These are phyloP conservation scores for Cephus runcator DNA, from an alignment of 2,888 invertebrate species.

Conservation along the genomic window DNA sequence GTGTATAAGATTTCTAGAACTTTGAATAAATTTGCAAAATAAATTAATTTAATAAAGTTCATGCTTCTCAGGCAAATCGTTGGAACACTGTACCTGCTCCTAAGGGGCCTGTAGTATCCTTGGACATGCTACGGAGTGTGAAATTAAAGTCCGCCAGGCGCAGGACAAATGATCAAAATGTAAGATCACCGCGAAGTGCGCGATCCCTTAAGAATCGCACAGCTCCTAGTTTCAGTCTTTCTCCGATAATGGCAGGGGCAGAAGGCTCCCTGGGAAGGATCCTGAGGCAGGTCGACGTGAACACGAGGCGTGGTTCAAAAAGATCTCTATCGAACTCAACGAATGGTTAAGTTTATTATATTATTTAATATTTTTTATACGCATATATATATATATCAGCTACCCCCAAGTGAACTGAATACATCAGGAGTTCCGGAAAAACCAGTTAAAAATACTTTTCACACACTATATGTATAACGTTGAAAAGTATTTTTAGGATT, in stretches of 20 bases:
- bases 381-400: too few relatives aligned
- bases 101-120: slow-evolving; percentile 52
- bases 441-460: too few relatives aligned
- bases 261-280: slow-evolving; percentile 44
- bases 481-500: too few relatives aligned
- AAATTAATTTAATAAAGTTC: neutral
- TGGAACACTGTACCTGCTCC: slow-evolving; percentile 36
- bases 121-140: slow-evolving; percentile 60
- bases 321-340: slow-evolving; percentile 23
- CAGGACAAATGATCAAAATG: slow-evolving; percentile 34
- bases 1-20: too few relatives aligned
- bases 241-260: slow-evolving; percentile 42
- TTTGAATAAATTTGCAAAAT: neutral
- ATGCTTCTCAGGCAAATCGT: slow-evolving; percentile 42
- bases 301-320: slow-evolving; percentile 33
- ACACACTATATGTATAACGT: too few relatives aligned
- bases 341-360: too few relatives aligned
- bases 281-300: slow-evolving; percentile 44
- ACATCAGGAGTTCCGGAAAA: too few relatives aligned
- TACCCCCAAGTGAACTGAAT: too few relatives aligned
- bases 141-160: slow-evolving; percentile 56
- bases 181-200: slow-evolving; percentile 45
- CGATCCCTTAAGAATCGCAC: slow-evolving; percentile 37
- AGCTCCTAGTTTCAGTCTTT: slow-evolving; percentile 37
- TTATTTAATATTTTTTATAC: too few relatives aligned